Evolutionary conservation across 2,888 invertebrate species (phyloP).

Genomic region (Spodoptera picta): DNA sequence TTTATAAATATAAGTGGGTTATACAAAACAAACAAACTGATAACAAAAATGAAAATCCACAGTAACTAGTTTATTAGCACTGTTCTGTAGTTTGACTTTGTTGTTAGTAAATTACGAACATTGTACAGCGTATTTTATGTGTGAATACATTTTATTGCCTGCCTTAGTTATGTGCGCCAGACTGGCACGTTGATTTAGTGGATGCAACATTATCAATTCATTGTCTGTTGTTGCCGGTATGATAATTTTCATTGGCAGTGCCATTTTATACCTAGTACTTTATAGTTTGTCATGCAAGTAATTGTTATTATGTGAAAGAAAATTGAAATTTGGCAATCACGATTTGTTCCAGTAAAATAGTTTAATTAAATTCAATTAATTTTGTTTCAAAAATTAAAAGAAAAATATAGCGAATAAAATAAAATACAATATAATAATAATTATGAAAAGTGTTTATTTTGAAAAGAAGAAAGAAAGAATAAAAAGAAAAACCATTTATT

Average conservation of each 20-base stretch:
- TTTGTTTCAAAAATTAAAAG: too few relatives aligned
- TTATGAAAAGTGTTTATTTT: too few relatives aligned
- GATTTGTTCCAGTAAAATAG: too few relatives aligned
- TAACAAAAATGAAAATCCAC: conserved; percentile 34
- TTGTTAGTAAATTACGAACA: conserved; percentile 46
- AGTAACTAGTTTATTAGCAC: conserved; percentile 44
- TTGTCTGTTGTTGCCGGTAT: conserved; percentile 20
- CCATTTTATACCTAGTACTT: conserved; percentile 5
- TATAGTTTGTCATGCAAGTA: conserved; percentile 8
- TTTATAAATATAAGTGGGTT: too few relatives aligned
- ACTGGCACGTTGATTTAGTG: conserved; percentile 45
- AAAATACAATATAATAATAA: too few relatives aligned
- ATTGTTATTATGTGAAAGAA: too few relatives aligned
- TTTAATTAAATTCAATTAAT: too few relatives aligned
- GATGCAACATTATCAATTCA: conserved; percentile 38
- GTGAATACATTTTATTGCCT: conserved; percentile 53
- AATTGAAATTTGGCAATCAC: too few relatives aligned
- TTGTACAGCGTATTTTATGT: conserved; percentile 44
- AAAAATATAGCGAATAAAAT: too few relatives aligned
- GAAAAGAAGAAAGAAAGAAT: too few relatives aligned
- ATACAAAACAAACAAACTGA: conserved; percentile 35
- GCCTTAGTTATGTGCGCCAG: conserved; percentile 45
- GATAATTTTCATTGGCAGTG: conserved; percentile 20
- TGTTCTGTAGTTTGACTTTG: conserved; percentile 44
- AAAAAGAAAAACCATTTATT: too few relatives aligned